phyloP scores from a whole-genome alignment of 2,797 vertebrate genomes.

The Lepus townsendii region DNA sequence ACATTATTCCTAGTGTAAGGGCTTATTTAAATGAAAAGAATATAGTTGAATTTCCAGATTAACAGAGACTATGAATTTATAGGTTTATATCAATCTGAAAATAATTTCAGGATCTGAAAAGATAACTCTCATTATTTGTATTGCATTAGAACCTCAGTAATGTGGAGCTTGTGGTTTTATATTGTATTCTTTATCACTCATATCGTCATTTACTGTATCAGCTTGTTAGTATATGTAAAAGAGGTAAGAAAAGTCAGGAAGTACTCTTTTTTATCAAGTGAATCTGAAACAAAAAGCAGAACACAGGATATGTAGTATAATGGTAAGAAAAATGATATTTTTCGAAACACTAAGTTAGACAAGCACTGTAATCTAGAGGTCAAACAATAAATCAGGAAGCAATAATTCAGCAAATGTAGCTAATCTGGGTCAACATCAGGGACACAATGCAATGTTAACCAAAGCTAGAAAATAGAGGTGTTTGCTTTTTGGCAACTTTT shows the following conservation, averaged over 20 bases:
- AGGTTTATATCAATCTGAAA: background rate
- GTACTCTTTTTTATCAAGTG: background rate
- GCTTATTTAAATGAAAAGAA: background rate
- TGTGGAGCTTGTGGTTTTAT: background rate
- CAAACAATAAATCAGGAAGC: background rate
- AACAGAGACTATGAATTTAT: background rate
- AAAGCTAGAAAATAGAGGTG: constrained; percentile 16
- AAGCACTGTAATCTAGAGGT: background rate
- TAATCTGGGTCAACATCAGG: background rate
- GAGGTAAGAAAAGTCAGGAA: constrained; percentile 11
- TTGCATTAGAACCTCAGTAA: background rate
- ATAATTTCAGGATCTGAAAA: background rate
- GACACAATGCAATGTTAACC: background rate
- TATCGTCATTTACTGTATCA: background rate
- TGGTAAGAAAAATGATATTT: background rate
- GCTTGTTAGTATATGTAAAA: background rate
- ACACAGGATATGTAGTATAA: background rate
- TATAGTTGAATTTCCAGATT: background rate
- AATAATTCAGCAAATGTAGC: background rate
- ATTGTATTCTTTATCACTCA: background rate
- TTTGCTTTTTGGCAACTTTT: background rate
- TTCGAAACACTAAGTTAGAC: background rate
- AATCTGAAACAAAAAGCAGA: background rate
- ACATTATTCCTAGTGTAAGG: background rate
- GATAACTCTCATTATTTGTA: background rate